Conservation (phyloP, 2,797 vertebrate species). For the Okamejei kenojei region DNA sequence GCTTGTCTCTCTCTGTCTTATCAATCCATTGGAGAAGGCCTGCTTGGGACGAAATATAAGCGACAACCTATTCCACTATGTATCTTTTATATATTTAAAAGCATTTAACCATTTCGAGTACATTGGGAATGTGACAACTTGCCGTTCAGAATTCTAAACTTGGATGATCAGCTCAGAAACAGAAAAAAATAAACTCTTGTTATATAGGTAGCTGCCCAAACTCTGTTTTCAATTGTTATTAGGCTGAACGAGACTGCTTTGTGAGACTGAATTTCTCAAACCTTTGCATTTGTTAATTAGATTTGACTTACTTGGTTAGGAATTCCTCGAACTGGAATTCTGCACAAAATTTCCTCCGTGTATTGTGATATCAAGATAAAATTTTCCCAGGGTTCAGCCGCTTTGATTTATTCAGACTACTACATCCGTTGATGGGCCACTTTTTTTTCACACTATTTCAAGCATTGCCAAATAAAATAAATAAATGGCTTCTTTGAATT, state of each 20-base stretch:
- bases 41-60: too few relatives aligned
- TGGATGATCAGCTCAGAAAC: background rate
- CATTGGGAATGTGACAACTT: background rate
- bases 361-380: background rate
- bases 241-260: background rate
- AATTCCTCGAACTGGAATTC: background rate
- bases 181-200: background rate
- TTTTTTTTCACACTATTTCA: background rate
- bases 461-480: background rate
- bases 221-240: background rate
- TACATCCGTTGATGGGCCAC: background rate
- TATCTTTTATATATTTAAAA: too few relatives aligned
- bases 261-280: background rate
- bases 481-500: background rate
- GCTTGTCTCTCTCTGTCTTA: too few relatives aligned
- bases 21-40: too few relatives aligned
- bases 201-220: background rate
- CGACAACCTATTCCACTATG: too few relatives aligned
- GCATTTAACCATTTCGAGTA: too few relatives aligned
- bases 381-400: background rate
- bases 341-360: background rate
- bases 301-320: background rate
- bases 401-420: background rate
- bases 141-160: background rate
- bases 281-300: background rate